Conservation (phyloP, 2,797 vertebrate genomes). For the Novumbra hubbsi region DNA sequence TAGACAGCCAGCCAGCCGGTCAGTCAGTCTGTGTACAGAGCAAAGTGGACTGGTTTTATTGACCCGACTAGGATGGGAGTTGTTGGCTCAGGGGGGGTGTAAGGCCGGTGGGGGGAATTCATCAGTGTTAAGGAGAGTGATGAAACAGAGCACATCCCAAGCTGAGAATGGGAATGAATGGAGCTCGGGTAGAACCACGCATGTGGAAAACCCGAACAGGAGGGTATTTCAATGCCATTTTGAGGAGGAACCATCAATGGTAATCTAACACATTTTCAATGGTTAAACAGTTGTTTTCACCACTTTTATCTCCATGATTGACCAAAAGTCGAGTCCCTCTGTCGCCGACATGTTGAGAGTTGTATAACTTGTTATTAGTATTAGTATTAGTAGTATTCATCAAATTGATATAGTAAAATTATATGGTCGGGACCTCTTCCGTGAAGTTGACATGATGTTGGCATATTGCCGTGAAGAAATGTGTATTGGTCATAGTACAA, state of each 20-base stretch:
- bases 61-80: neutral
- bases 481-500: constrained; percentile 31
- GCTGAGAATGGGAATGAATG: neutral
- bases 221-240: no score
- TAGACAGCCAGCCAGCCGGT: no score
- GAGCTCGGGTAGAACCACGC: neutral
- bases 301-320: no score
- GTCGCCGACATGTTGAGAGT: neutral
- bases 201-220: neutral
- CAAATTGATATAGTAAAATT: constrained; percentile 31
- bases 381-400: no score
- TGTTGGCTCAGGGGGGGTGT: neutral
- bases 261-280: no score
- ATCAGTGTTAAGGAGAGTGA: neutral
- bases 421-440: neutral
- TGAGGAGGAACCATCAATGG: no score
- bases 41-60: neutral
- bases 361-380: neutral
- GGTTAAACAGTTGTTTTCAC: no score
- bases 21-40: no score
- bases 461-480: constrained; percentile 23
- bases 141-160: neutral
- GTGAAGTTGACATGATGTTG: constrained; percentile 36
- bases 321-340: no score
- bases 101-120: neutral